A percentile compares a stretch with the other conserved stretches of the same genome.
These are phyloP conservation scores for Pseudorhiza aurosa DNA, from an alignment of 30 jellyfish, hydroid and myxozoan genomes.

Conservation along the genomic window DNA sequence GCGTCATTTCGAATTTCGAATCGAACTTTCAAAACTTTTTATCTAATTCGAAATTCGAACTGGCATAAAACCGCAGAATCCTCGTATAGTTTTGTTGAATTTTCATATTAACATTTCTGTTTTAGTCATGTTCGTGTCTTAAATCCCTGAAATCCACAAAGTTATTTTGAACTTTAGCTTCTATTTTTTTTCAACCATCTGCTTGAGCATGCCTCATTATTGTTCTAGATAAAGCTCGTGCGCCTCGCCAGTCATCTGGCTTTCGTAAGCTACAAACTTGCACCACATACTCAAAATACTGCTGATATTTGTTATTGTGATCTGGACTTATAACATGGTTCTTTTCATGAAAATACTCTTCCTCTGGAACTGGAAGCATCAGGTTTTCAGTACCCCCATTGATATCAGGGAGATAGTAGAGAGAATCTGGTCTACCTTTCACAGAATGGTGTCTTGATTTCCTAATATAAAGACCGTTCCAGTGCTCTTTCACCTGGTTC, in stretches of 20 bases:
- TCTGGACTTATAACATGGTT: background rate
- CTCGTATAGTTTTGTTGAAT: no score
- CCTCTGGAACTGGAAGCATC: conserved; percentile 1
- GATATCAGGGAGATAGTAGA: conserved; percentile 20
- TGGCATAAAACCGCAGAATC: no score
- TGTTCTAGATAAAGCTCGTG: background rate
- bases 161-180: no score
- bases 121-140: no score
- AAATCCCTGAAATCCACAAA: no score
- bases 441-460: conserved; percentile 10
- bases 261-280: background rate
- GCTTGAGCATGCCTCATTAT: background rate
- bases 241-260: conserved; percentile 8
- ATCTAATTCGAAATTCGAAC: no score
- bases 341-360: background rate
- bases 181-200: background rate
- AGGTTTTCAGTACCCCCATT: background rate
- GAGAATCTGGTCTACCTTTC: conserved; percentile 40
- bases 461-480: conserved; percentile 31
- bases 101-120: no score
- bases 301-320: background rate
- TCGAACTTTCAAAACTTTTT: no score
- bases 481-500: background rate
- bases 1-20: no score
- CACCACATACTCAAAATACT: background rate